Base-by-base conservation (phyloP, 2,888 invertebrate species). In the Antheraea assamensis region DNA sequence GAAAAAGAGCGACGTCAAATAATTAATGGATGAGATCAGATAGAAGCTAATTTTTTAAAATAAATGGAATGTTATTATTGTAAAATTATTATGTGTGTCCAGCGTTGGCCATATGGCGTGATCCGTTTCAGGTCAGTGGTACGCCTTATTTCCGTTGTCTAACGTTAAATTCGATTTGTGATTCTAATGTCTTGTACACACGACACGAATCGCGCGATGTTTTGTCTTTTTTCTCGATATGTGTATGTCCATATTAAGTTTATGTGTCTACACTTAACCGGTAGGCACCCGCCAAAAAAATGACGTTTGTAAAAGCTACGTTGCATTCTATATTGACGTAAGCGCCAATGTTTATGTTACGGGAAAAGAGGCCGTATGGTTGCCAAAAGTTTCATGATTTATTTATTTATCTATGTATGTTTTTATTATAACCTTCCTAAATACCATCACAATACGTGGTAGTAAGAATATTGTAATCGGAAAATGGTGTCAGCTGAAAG, bases 51-150 rank as follows among this genome's bases (percentile, higher is more conserved):
- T 27, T 61, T 27, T 27, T 61, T 27, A 61, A 61, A 61, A 61
- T 61, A 61, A 61, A 8, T n/a, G 31, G 31, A 24, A 21, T 10
- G 21, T 68, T 68, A n/a, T 68, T 68, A 68, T 68, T 68, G 35
- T 68, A 71, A 58, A 70, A 52, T 66, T 31, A 52, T 52, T 64
- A 68, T 52, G 70, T 52, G n/a, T 49, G 64, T 35, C 72, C 74
- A 74, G 72, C 17, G 10, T 27, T 3, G 71, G 71, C 71, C 74
- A 74, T 55, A 73, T 74, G 74, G 70, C 35, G 49, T 64, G 72
- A 17, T 73, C 68, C 68, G 35, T 73, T 71, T 74, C 49, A 52
- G 74, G 74, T 74, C 74, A 74, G 64, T 74, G 64, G 74, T 64
- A 61, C 74, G 71, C 52, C 61, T 66, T 74, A 42, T 74, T 74